phyloP scores from a whole-genome alignment of 2,888 invertebrate genomes.

The Argyra leucocephala region DNA sequence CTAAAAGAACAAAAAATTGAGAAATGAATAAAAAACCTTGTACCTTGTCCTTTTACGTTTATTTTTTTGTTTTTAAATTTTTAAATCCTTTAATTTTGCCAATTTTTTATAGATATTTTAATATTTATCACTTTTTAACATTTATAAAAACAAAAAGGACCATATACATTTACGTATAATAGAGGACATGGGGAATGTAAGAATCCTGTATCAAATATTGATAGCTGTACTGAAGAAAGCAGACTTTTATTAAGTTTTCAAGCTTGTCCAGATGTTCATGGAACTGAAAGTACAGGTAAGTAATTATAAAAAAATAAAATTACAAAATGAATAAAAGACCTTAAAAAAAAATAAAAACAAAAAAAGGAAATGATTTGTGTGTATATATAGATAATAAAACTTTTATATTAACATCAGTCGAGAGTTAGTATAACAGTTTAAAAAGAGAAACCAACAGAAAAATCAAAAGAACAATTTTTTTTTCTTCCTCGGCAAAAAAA shows the following conservation, averaged over 20 bases:
- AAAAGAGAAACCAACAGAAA: too few relatives aligned
- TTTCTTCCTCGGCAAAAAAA: not conserved
- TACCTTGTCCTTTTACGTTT: not conserved
- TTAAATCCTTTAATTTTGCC: not conserved
- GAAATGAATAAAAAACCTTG: not conserved
- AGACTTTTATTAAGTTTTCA: conserved; percentile 82
- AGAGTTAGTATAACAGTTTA: too few relatives aligned
- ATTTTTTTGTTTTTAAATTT: too few relatives aligned
- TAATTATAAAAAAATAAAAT: not conserved
- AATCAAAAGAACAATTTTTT: not conserved
- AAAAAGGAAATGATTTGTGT: too few relatives aligned
- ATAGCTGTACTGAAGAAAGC: conserved; percentile 89
- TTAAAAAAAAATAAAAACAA: too few relatives aligned
- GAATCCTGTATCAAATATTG: conserved; percentile 81
- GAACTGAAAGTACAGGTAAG: conserved; percentile 81
- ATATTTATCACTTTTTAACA: not conserved
- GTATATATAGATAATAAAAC: too few relatives aligned
- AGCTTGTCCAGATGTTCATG: conserved; percentile 84
- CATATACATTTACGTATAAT: conserved; percentile 88
- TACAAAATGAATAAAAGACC: too few relatives aligned
- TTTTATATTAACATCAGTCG: too few relatives aligned
- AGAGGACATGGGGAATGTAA: conserved; percentile 83
- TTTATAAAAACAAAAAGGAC: conserved; percentile 47
- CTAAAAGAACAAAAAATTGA: not conserved
- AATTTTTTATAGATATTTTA: not conserved